These are phyloP conservation scores for Brachystomella parvula DNA, from an alignment of 1,140 invertebrate species.

Conservation along the genomic window DNA sequence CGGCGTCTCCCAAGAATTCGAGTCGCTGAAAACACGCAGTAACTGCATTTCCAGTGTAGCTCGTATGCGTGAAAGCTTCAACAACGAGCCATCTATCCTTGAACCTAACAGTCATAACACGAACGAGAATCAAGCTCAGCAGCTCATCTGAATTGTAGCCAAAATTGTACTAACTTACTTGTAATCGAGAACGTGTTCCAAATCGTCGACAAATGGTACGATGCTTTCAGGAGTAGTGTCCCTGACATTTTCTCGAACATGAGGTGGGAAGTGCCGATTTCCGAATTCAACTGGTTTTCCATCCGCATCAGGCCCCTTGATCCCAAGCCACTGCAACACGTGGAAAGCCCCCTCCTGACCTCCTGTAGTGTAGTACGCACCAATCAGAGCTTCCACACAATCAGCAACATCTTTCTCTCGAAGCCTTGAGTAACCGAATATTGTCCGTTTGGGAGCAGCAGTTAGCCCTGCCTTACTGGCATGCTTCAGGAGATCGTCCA, in stretches of 20 bases:
- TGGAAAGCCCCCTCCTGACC: constrained; percentile 17
- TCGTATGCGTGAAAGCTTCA: constrained; percentile 87
- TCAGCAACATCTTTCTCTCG: constrained; percentile 32
- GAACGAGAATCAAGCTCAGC: background rate
- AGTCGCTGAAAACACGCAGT: constrained; percentile 88
- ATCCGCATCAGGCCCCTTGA: background rate
- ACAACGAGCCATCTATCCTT: constrained; percentile 52
- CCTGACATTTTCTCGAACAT: background rate
- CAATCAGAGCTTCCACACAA: constrained; percentile 32
- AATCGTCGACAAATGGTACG: background rate
- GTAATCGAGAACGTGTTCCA: constrained; percentile 20
- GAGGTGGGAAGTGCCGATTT: background rate
- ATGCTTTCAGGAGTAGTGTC: background rate
- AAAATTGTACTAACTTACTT: constrained; percentile 7
- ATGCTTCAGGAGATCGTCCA: background rate
- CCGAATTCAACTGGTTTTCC: background rate
- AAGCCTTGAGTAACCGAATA: constrained; percentile 15
- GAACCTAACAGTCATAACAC: constrained; percentile 44
- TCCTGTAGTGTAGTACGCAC: constrained; percentile 26
- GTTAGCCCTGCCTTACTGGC: background rate
- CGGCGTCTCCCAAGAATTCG: constrained; percentile 92
- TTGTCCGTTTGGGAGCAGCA: background rate
- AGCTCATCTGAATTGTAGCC: background rate
- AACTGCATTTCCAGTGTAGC: constrained; percentile 71
- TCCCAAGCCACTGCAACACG: constrained; percentile 26